These are phyloP conservation scores for Limnephilus auricula DNA, from an alignment of 2,888 invertebrate genomes.

Conservation along the genomic window DNA sequence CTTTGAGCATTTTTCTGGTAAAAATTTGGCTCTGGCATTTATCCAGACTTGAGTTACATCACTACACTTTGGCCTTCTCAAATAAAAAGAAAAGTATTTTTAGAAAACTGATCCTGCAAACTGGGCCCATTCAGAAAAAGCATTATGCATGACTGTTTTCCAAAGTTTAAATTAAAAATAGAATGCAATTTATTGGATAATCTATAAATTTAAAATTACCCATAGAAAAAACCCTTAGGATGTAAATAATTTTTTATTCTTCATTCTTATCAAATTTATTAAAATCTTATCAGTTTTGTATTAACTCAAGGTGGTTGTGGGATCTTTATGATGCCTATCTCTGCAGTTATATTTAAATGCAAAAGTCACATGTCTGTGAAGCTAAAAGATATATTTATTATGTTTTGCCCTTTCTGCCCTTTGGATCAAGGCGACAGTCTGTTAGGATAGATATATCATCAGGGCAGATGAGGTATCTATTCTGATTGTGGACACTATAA, in stretches of 20 bases:
- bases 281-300: neutral
- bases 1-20: slow-evolving; percentile 28
- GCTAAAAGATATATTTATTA: neutral
- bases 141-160: neutral
- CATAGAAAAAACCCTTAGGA: neutral
- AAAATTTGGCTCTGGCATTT: slow-evolving; percentile 19
- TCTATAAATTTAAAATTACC: neutral
- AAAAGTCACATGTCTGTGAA: neutral
- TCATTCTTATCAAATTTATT: slow-evolving; percentile 2
- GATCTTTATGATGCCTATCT: neutral
- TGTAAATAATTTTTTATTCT: neutral
- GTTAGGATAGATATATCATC: neutral
- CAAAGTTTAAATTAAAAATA: neutral
- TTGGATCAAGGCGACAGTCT: neutral
- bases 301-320: neutral
- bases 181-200: neutral
- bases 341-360: neutral
- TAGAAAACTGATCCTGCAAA: slow-evolving; percentile 20
- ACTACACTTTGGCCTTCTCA: slow-evolving; percentile 44
- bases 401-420: neutral
- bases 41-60: slow-evolving; percentile 41
- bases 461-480: too few species aligned
- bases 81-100: slow-evolving; percentile 36
- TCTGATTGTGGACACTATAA: neutral
- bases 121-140: slow-evolving; percentile 29